These are phyloP conservation scores for Diploptera punctata DNA, from an alignment of 2,888 invertebrate genomes.

Conservation along the genomic window DNA sequence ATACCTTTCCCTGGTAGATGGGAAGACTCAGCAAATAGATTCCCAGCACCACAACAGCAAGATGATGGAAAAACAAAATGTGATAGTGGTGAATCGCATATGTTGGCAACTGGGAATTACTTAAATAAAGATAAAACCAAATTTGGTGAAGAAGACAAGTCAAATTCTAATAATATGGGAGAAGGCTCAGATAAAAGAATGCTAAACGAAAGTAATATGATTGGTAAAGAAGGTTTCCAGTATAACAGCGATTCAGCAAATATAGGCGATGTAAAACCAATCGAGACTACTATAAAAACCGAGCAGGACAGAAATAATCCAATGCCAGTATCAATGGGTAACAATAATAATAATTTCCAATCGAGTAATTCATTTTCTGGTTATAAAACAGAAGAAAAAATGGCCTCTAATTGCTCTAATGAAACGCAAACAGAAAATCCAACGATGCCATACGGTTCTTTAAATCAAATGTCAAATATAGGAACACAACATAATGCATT, in stretches of 20 bases:
- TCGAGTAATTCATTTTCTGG: too few species aligned
- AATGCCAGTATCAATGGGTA: too few species aligned
- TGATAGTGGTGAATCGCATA: neutral
- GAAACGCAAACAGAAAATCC: conserved; percentile 6
- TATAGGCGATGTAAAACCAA: neutral
- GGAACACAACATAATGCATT: conserved; percentile 1
- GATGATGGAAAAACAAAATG: conserved; percentile 10
- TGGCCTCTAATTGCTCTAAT: conserved; percentile 3
- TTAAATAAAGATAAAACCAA: neutral
- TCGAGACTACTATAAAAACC: neutral
- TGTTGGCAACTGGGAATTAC: neutral
- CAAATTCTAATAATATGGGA: neutral
- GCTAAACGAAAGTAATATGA: neutral
- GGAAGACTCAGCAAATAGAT: conserved; percentile 10
- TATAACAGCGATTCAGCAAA: neutral
- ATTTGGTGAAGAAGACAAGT: neutral
- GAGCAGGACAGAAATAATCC: neutral
- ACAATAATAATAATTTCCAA: too few species aligned
- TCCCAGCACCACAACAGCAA: neutral
- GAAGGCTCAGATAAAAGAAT: neutral
- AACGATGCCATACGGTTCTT: neutral
- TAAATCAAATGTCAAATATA: neutral
- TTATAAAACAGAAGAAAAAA: conserved; percentile 11
- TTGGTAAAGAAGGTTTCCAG: neutral
- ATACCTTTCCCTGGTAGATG: neutral